phyloP scores from a whole-genome alignment of 2,113 vertebrate genomes.

The Gymnorhina tibicen region DNA sequence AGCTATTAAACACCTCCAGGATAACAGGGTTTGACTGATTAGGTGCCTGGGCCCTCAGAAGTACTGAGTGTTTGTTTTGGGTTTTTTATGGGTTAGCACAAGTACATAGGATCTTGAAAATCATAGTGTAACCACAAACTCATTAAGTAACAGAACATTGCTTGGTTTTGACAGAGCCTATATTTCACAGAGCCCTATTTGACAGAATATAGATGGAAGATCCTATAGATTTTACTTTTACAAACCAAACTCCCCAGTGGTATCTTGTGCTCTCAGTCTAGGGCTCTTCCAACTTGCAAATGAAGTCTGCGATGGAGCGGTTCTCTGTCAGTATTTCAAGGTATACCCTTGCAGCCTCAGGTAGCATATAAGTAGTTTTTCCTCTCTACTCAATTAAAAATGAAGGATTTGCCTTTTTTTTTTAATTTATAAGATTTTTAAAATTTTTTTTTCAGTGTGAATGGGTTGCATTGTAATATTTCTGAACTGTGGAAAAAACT shows the following conservation, averaged over 20 bases:
- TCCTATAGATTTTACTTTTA: neutral
- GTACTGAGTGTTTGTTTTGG: neutral
- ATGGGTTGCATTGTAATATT: neutral
- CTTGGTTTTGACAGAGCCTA: neutral
- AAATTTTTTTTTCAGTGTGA: neutral
- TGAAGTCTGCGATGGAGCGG: fast-evolving
- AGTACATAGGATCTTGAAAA: neutral
- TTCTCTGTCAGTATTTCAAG: neutral
- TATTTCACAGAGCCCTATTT: too few relatives aligned
- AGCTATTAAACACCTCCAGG: neutral
- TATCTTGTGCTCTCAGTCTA: neutral
- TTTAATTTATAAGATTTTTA: neutral
- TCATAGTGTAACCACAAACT: neutral
- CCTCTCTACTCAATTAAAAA: neutral
- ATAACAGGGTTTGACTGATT: neutral
- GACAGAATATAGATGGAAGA: neutral
- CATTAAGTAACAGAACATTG: neutral
- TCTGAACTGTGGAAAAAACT: neutral
- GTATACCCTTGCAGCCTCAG: neutral
- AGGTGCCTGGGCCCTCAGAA: neutral
- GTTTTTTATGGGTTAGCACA: neutral
- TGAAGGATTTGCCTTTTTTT: neutral
- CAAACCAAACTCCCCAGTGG: neutral
- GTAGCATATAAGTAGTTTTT: neutral
- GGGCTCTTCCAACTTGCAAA: neutral